These are phyloP conservation scores for Scaptomyza cyrtandrae DNA, from an alignment of 2,888 invertebrate genomes.

Conservation along the genomic window DNA sequence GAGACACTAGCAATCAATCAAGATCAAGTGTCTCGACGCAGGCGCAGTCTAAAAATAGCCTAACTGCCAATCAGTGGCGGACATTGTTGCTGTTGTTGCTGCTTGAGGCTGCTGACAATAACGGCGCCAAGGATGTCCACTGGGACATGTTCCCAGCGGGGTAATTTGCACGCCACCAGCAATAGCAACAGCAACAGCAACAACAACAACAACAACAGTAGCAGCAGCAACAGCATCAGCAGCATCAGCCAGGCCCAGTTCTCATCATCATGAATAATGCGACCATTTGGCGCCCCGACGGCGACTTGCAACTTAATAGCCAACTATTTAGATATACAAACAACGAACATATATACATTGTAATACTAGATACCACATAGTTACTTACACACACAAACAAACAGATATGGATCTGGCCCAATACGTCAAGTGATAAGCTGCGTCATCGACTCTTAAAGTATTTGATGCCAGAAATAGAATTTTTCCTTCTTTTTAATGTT, in stretches of 20 bases:
- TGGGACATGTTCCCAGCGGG: slow-evolving; percentile 26
- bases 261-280: slow-evolving; percentile 79
- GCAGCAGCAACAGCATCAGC: not conserved
- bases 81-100: slow-evolving; percentile 6
- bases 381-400: not conserved
- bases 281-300: slow-evolving; percentile 70
- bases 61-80: slow-evolving; percentile 66
- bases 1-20: slow-evolving; percentile 72
- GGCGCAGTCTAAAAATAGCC: slow-evolving; percentile 69
- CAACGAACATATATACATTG: slow-evolving; percentile 7
- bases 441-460: slow-evolving; percentile 44
- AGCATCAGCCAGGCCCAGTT: slow-evolving; percentile 52
- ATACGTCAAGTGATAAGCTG: slow-evolving; percentile 39
- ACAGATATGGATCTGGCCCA: slow-evolving; percentile 3
- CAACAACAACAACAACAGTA: not conserved
- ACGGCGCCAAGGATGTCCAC: slow-evolving; percentile 78
- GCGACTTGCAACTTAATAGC: slow-evolving; percentile 74
- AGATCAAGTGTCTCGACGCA: slow-evolving; percentile 67
- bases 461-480: not conserved
- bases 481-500: not conserved
- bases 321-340: slow-evolving; percentile 53
- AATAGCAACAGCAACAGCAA: not conserved
- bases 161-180: slow-evolving; percentile 62
- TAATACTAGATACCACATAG: slow-evolving; percentile 4
- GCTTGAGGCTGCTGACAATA: slow-evolving; percentile 54